Conservation (phyloP, 2,888 invertebrate species). For the Protodeltote pygarga region DNA sequence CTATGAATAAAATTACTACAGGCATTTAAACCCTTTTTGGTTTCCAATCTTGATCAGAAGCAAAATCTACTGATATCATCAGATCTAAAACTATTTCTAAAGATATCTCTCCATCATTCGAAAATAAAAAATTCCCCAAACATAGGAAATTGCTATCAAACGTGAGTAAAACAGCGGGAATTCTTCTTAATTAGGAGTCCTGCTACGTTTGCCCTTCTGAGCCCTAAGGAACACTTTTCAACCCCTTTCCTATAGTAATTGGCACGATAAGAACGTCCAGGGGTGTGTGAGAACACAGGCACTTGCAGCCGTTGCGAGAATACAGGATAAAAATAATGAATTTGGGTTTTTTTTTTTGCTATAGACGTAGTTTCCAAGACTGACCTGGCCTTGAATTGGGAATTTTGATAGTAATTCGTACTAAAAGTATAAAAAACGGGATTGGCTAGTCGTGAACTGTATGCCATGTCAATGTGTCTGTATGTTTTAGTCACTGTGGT, state of each 20-base stretch:
- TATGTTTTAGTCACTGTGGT: too few relatives aligned
- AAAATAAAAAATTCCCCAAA: constrained; percentile 18
- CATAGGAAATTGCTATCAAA: constrained; percentile 37
- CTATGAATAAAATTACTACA: not conserved
- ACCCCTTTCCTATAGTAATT: constrained; percentile 78
- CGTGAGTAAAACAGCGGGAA: constrained; percentile 68
- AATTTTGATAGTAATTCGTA: too few relatives aligned
- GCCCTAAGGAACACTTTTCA: constrained; percentile 66
- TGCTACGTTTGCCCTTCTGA: constrained; percentile 79
- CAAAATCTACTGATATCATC: constrained; percentile 5
- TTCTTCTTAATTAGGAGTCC: constrained; percentile 83
- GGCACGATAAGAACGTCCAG: constrained; percentile 83
- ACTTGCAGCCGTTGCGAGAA: constrained; percentile 64
- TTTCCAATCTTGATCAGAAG: constrained; percentile 12
- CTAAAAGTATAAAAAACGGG: too few relatives aligned
- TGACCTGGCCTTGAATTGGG: too few relatives aligned
- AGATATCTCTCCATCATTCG: constrained; percentile 6
- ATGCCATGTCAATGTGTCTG: too few relatives aligned
- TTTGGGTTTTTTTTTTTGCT: too few relatives aligned
- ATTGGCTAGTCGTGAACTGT: too few relatives aligned
- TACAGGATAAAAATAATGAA: constrained; percentile 6
- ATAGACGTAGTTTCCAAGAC: too few relatives aligned
- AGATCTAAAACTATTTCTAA: constrained; percentile 13
- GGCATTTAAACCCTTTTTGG: constrained; percentile 1
- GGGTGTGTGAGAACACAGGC: constrained; percentile 79